Percentiles rank a stretch among this genome's conserved stretches.
Evolutionary conservation across 2,888 invertebrate genomes (phyloP).

Genomic region (Trichogramma evanescens): DNA sequence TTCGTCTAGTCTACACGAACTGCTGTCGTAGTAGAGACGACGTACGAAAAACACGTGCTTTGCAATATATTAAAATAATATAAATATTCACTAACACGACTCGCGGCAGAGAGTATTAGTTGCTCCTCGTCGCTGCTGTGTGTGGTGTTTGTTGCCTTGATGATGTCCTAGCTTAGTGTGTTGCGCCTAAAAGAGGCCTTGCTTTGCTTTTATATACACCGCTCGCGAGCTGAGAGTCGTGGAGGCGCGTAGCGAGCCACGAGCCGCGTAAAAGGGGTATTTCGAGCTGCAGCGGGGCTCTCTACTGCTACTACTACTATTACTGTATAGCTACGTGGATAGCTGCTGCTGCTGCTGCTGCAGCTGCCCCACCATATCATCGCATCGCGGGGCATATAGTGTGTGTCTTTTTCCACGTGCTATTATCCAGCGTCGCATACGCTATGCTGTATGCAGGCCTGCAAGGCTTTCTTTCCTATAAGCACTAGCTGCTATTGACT

Average conservation of each 20-base stretch:
- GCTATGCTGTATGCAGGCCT: too few species aligned
- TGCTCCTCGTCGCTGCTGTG: background rate
- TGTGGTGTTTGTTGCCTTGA: background rate
- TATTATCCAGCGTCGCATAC: too few species aligned
- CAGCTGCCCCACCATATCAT: slow-evolving; percentile 1
- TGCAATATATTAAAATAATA: too few species aligned
- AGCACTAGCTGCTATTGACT: too few species aligned
- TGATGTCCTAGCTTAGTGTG: slow-evolving; percentile 32
- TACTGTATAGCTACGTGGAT: slow-evolving; percentile 10
- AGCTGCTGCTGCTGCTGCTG: slow-evolving; percentile 23
- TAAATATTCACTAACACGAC: too few species aligned
- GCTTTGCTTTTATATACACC: slow-evolving; percentile 45
- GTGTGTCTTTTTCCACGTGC: too few species aligned
- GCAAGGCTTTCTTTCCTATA: too few species aligned
- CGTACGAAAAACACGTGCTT: slow-evolving; percentile 4
- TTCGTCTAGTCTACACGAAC: background rate
- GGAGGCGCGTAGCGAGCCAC: too few species aligned
- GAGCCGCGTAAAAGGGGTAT: slow-evolving; percentile 39
- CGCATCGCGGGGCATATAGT: too few species aligned
- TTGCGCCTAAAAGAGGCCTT: slow-evolving; percentile 45
- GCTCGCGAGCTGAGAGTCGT: slow-evolving; percentile 23
- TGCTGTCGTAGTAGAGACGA: background rate
- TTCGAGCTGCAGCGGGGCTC: slow-evolving; percentile 28
- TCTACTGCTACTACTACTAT: slow-evolving; percentile 19
- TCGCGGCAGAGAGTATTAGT: too few species aligned